Conservation (phyloP, 2,888 invertebrate genomes). For the Mythimna lalbum region DNA sequence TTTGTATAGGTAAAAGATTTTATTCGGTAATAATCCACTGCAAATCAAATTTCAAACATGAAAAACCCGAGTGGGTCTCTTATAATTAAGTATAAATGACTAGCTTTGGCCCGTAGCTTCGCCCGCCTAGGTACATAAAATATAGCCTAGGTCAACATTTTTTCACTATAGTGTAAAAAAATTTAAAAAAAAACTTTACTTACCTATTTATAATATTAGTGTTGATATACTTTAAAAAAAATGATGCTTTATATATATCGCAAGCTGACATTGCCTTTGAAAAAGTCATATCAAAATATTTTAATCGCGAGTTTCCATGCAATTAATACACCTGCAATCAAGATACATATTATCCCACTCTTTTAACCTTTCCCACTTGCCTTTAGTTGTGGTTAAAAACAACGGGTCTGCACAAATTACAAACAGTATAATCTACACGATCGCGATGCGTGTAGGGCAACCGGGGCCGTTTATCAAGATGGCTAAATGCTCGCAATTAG, state of each 20-base stretch:
- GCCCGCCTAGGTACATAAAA: too few relatives aligned
- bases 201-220: too few relatives aligned
- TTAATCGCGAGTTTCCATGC: conserved; percentile 23
- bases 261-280: not conserved
- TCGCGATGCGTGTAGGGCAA: conserved; percentile 77
- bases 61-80: too few relatives aligned
- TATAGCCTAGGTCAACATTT: too few relatives aligned
- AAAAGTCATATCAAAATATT: conserved; percentile 25
- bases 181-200: too few relatives aligned
- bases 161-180: too few relatives aligned
- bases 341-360: conserved; percentile 38
- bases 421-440: conserved; percentile 67
- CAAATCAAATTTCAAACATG: too few relatives aligned
- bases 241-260: too few relatives aligned
- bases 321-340: conserved; percentile 46
- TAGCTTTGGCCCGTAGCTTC: too few relatives aligned
- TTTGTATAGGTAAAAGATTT: too few relatives aligned
- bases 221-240: too few relatives aligned
- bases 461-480: conserved; percentile 87
- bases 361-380: conserved; percentile 39
- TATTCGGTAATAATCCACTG: too few relatives aligned
- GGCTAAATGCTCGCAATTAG: conserved; percentile 90
- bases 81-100: not conserved
- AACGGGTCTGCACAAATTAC: conserved; percentile 71
- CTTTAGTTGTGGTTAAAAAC: conserved; percentile 50